phyloP scores from a whole-genome alignment of 1,140 invertebrate species.

The Harpegnathos saltator region DNA sequence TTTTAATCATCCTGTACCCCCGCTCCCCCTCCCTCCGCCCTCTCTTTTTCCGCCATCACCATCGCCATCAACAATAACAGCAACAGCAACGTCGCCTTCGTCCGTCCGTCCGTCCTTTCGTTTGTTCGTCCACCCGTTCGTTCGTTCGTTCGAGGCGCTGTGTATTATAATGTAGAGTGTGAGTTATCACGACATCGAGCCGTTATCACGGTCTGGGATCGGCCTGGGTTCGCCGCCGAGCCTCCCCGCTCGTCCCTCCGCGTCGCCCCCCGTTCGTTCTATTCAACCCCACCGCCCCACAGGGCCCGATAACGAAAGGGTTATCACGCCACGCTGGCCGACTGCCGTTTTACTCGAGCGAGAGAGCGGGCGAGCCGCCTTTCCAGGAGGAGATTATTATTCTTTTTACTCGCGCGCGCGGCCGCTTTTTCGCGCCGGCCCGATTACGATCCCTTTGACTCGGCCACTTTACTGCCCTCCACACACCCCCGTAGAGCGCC shows the following conservation, averaged over 20 bases:
- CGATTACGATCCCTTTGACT: slow-evolving; percentile 83
- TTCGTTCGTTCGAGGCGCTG: slow-evolving; percentile 72
- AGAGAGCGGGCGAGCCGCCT: slow-evolving; percentile 61
- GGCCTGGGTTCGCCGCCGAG: slow-evolving; percentile 81
- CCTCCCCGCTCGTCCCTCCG: slow-evolving; percentile 64
- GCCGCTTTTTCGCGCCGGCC: slow-evolving; percentile 72
- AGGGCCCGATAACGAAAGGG: slow-evolving; percentile 84
- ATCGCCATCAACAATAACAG: slow-evolving; percentile 50
- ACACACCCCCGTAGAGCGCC: slow-evolving; percentile 37
- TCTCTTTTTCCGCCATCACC: slow-evolving; percentile 31
- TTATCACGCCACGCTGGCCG: slow-evolving; percentile 83
- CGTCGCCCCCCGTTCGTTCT: slow-evolving; percentile 48
- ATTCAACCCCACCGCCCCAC: slow-evolving; percentile 72
- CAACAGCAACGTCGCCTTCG: slow-evolving; percentile 62
- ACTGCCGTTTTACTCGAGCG: slow-evolving; percentile 73
- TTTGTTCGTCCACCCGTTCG: slow-evolving; percentile 59
- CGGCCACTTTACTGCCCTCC: slow-evolving; percentile 79
- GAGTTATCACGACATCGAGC: slow-evolving; percentile 83
- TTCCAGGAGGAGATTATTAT: slow-evolving; percentile 80
- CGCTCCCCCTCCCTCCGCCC: slow-evolving; percentile 48
- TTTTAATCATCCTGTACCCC: slow-evolving; percentile 66
- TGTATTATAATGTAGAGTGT: slow-evolving; percentile 83
- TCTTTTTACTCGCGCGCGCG: slow-evolving; percentile 71
- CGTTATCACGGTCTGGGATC: slow-evolving; percentile 83
- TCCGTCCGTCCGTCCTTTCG: slow-evolving; percentile 59